Evolutionary conservation across 2,113 vertebrate species (phyloP).

Genomic region (Notiomystis cincta): DNA sequence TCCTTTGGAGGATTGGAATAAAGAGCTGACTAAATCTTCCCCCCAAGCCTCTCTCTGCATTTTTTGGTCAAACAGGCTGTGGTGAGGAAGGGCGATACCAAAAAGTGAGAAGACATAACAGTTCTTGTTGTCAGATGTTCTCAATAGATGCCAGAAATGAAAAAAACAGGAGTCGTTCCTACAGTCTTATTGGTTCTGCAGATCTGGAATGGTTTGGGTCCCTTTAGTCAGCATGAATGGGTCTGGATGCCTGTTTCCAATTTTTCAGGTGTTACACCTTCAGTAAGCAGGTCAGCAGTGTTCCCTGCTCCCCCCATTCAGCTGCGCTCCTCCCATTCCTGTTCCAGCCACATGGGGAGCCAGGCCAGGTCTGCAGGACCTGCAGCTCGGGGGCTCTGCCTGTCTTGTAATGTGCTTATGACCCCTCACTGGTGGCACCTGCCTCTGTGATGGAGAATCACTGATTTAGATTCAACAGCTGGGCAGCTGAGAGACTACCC

Average conservation of each 20-base stretch:
- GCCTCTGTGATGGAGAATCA: background rate
- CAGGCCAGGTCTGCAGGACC: background rate
- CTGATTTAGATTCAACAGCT: background rate
- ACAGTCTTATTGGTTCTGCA: background rate
- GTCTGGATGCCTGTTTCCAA: background rate
- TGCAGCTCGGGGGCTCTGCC: fast-evolving
- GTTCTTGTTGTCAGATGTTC: background rate
- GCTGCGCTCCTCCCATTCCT: background rate
- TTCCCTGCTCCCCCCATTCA: background rate
- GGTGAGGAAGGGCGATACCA: background rate
- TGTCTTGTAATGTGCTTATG: fast-evolving
- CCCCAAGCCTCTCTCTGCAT: background rate
- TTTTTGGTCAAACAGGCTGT: background rate
- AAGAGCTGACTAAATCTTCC: background rate
- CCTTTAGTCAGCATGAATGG: background rate
- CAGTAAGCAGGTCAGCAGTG: fast-evolving
- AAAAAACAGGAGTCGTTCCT: background rate
- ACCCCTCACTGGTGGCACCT: background rate
- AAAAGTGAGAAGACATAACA: background rate
- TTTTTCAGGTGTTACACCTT: background rate
- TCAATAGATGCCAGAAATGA: background rate
- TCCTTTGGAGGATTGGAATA: background rate
- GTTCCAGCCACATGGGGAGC: fast-evolving
- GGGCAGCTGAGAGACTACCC: background rate
- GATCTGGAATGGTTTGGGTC: background rate